phyloP scores from a whole-genome alignment of 2,888 invertebrate genomes.

The Anagyrus pseudococci region DNA sequence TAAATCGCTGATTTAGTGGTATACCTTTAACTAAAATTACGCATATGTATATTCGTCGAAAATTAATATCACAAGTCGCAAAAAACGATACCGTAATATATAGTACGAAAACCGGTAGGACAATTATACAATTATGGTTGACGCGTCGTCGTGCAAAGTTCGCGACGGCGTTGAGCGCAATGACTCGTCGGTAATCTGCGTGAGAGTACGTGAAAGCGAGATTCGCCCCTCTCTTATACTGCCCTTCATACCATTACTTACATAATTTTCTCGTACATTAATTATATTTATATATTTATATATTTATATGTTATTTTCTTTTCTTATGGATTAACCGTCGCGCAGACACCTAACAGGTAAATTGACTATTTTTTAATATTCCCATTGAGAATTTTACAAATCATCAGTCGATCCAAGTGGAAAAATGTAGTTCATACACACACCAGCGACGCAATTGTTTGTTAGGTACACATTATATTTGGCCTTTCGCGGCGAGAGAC shows the following conservation, averaged over 20 bases:
- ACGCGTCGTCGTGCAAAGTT: slow-evolving; percentile 40
- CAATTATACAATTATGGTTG: slow-evolving; percentile 49
- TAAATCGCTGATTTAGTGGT: slow-evolving; percentile 27
- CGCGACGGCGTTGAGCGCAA: slow-evolving; percentile 25
- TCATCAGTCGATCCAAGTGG: slow-evolving; percentile 57
- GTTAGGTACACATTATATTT: slow-evolving; percentile 23
- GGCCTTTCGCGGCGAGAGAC: slow-evolving; percentile 13
- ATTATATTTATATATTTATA: slow-evolving; percentile 43
- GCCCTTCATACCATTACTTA: slow-evolving; percentile 31
- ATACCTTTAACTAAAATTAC: slow-evolving; percentile 33
- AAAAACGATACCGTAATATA: slow-evolving; percentile 50
- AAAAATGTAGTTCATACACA: slow-evolving; percentile 42
- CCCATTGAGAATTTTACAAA: slow-evolving; percentile 58
- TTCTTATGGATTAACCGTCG: slow-evolving; percentile 49
- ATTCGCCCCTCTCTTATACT: slow-evolving; percentile 1
- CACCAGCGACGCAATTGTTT: slow-evolving; percentile 28
- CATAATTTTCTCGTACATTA: slow-evolving; percentile 44
- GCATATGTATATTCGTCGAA: slow-evolving; percentile 34
- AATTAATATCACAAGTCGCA: slow-evolving; percentile 50
- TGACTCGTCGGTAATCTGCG: slow-evolving; percentile 16
- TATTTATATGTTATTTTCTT: slow-evolving; percentile 38
- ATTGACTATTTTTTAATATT: slow-evolving; percentile 59
- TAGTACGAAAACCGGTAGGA: slow-evolving; percentile 51
- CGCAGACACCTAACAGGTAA: slow-evolving; percentile 54
- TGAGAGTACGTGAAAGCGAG: background rate